A percentile compares a stretch with the other conserved stretches of the same genome.
These are phyloP conservation scores for Hyperoodon ampullatus DNA, from an alignment of 2,113 vertebrate species.

Conservation along the genomic window DNA sequence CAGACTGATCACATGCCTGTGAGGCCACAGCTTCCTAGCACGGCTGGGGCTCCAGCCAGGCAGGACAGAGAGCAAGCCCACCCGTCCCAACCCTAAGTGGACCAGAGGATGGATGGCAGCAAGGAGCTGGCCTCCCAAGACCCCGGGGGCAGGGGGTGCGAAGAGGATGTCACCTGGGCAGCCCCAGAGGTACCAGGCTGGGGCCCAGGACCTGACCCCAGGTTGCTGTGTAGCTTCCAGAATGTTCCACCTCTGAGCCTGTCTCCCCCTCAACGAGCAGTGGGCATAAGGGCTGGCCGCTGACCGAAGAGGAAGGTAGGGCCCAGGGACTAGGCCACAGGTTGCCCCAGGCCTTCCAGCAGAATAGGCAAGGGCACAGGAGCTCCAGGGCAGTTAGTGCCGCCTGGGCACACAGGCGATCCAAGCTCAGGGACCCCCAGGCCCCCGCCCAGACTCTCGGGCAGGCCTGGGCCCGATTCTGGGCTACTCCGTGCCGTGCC, in stretches of 20 bases:
- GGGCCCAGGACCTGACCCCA: background rate
- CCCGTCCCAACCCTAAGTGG: background rate
- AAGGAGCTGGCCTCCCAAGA: background rate
- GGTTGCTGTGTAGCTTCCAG: background rate
- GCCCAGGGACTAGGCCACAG: fast-evolving
- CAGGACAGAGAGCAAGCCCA: background rate
- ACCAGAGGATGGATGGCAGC: background rate
- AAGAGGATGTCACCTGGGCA: background rate
- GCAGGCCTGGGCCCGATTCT: background rate
- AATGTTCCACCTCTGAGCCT: background rate
- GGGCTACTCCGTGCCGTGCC: fast-evolving
- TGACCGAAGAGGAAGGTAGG: background rate
- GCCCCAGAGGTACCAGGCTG: background rate
- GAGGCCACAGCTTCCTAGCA: slow-evolving; percentile 13
- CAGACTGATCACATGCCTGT: slow-evolving; percentile 28
- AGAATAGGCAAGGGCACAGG: background rate
- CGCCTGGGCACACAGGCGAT: background rate
- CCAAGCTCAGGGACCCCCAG: background rate
- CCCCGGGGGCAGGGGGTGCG: fast-evolving
- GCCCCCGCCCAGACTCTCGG: background rate
- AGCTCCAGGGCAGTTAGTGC: background rate
- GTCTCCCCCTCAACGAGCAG: background rate
- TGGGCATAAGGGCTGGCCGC: background rate
- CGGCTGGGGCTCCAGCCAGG: background rate
- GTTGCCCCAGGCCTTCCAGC: background rate